Percentiles rank a stretch among this genome's conserved stretches.
phyloP scores from a whole-genome alignment of 1,140 invertebrate genomes.

The Megalopta genalis region DNA sequence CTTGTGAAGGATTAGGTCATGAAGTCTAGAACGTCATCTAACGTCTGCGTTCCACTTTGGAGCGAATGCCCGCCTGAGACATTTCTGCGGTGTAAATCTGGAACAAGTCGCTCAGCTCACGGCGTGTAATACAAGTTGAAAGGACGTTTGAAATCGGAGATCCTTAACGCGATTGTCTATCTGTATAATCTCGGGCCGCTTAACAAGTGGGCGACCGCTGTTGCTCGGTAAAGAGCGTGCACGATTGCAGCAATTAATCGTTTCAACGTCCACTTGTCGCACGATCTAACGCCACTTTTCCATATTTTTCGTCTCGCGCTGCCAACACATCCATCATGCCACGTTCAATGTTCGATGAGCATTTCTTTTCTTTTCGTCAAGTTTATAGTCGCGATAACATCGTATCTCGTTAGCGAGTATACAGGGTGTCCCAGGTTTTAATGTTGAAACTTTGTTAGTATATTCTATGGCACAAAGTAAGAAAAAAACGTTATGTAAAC shows the following conservation, averaged over 20 bases:
- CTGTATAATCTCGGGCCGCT: conserved; percentile 41
- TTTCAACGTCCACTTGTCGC: neutral
- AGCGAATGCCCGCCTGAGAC: conserved; percentile 25
- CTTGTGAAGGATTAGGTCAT: neutral
- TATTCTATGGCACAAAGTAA: no score
- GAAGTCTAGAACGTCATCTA: conserved; percentile 7
- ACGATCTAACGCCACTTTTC: neutral
- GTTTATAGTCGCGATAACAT: no score
- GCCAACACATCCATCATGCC: neutral
- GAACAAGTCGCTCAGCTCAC: conserved; percentile 52
- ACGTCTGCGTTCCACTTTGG: conserved; percentile 22
- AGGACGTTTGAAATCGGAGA: conserved; percentile 73
- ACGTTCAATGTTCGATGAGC: neutral
- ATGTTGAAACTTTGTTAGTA: no score
- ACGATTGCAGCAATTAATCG: conserved; percentile 24
- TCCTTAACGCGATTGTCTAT: conserved; percentile 63
- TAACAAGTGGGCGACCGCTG: conserved; percentile 15
- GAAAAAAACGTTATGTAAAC: no score
- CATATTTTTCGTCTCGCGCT: conserved; percentile 12
- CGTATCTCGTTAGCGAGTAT: no score
- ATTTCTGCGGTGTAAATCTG: conserved; percentile 38
- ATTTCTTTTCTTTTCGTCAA: neutral
- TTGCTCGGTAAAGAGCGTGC: neutral
- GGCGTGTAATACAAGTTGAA: conserved; percentile 72
- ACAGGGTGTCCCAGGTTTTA: no score